phyloP scores from a whole-genome alignment of 2,888 invertebrate species.

The Darwinula stevensoni region DNA sequence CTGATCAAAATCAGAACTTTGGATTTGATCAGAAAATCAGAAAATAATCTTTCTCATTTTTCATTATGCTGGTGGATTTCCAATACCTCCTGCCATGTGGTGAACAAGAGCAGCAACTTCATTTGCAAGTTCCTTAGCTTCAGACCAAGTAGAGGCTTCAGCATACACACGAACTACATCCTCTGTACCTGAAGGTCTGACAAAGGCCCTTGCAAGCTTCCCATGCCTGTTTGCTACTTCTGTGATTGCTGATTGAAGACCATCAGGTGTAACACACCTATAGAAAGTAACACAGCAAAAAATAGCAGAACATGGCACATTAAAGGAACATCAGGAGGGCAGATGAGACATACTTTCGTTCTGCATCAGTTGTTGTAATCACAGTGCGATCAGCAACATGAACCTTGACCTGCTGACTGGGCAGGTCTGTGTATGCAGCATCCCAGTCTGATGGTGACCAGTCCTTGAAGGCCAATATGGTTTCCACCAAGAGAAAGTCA shows the following conservation, averaged over 20 bases:
- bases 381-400: constrained; percentile 34
- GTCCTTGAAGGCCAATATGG: constrained; percentile 47
- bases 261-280: constrained; percentile 45
- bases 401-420: constrained; percentile 62
- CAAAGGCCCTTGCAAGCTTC: constrained; percentile 30
- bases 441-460: constrained; percentile 56
- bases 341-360: too few relatives aligned
- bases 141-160: constrained; percentile 46
- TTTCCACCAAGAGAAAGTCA: constrained; percentile 80
- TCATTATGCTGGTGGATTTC: too few relatives aligned
- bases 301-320: too few relatives aligned
- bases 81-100: too few relatives aligned
- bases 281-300: too few relatives aligned
- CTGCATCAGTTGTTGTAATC: constrained; percentile 62
- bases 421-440: constrained; percentile 47
- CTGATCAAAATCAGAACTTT: too few relatives aligned
- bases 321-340: too few relatives aligned
- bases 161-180: constrained; percentile 86
- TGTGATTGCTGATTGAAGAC: constrained; percentile 52
- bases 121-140: constrained; percentile 33
- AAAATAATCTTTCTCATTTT: too few relatives aligned
- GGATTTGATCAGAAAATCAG: too few relatives aligned
- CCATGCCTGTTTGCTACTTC: constrained; percentile 31
- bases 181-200: constrained; percentile 82
- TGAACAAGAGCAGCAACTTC: too few relatives aligned